phyloP scores from a whole-genome alignment of 2,888 invertebrate species.

The Mesodorylaimus sp. region DNA sequence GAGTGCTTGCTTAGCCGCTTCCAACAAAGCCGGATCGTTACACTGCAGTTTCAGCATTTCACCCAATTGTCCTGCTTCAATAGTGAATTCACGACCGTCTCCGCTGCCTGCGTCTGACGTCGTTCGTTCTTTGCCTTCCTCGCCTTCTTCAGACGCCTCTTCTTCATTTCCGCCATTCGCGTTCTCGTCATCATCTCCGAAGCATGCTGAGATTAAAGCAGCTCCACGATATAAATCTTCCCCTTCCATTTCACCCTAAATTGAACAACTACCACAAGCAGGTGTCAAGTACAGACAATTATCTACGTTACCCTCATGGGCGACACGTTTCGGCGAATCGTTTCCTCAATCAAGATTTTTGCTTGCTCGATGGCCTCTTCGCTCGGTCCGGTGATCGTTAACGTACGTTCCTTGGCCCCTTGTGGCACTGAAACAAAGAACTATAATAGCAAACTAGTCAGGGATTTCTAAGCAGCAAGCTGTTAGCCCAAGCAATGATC shows the following conservation, averaged over 20 bases:
- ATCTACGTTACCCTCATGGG: constrained; percentile 46
- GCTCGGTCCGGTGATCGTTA: constrained; percentile 80
- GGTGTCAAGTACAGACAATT: no score
- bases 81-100: constrained; percentile 16
- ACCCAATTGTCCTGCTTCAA: constrained; percentile 19
- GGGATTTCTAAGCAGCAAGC: no score
- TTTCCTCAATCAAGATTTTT: constrained; percentile 79
- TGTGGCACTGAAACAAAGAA: constrained; percentile 55
- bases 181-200: not conserved
- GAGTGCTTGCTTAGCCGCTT: constrained; percentile 22
- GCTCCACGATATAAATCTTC: no score
- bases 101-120: not conserved
- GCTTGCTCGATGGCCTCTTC: constrained; percentile 81
- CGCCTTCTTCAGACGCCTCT: constrained; percentile 16
- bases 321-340: constrained; percentile 80
- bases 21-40: constrained; percentile 20
- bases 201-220: not conserved
- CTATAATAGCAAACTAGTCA: no score
- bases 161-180: constrained; percentile 9
- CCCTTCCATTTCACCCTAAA: no score
- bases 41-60: constrained; percentile 22
- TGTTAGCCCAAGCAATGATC: no score
- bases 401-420: constrained; percentile 76
- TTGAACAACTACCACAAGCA: no score
- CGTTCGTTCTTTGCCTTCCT: constrained; percentile 11